Evolutionary conservation across 2,888 invertebrate species (phyloP).

Genomic region (Chydorus sphaericus): DNA sequence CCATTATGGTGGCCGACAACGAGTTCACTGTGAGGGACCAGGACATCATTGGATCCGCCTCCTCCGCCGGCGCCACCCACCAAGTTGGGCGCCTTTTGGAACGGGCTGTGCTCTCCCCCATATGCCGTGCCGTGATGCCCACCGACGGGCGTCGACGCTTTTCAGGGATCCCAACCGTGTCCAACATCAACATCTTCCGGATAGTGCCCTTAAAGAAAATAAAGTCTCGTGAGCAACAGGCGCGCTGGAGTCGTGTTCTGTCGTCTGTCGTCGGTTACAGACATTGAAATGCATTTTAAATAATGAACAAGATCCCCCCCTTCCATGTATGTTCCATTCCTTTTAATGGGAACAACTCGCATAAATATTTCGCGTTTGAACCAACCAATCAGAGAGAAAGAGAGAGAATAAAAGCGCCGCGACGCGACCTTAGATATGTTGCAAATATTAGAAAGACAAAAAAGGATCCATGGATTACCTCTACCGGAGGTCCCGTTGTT

Average conservation of each 20-base stretch:
- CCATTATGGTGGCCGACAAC: no score
- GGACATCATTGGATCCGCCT: neutral
- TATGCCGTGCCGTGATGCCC: neutral
- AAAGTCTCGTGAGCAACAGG: no score
- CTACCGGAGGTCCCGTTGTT: neutral
- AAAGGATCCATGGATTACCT: neutral
- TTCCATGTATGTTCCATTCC: neutral
- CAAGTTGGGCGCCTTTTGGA: slow-evolving; percentile 53
- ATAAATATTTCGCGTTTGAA: neutral
- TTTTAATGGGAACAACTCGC: neutral
- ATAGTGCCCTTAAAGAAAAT: slow-evolving; percentile 4
- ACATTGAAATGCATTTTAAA: neutral
- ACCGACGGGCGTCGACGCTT: neutral
- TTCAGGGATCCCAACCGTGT: neutral
- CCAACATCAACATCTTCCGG: neutral
- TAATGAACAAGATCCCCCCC: neutral
- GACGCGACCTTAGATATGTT: neutral
- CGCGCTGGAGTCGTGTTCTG: neutral
- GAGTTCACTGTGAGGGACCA: slow-evolving; percentile 1
- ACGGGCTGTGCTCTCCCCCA: slow-evolving; percentile 32
- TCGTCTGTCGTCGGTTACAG: slow-evolving; percentile 1
- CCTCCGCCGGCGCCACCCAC: neutral
- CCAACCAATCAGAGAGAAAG: neutral
- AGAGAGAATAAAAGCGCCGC: neutral
- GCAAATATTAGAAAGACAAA: neutral